Evolutionary conservation across 2,113 vertebrate species (phyloP), one percentile per base, ranked within the genome.

Genomic region (Apeltes quadracus): DNA sequence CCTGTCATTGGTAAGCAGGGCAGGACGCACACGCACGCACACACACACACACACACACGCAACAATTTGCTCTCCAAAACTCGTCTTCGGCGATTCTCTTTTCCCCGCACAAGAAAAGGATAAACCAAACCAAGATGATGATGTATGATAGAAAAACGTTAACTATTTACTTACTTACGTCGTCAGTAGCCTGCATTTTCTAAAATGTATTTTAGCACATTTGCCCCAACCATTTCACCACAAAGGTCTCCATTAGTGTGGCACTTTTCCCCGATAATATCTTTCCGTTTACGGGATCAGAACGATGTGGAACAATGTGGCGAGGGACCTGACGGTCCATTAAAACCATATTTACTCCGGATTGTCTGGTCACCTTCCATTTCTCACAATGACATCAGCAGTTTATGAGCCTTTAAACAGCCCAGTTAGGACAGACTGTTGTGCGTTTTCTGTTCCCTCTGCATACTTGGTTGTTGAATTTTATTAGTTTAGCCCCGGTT

Each of bases 1-100:
- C 98, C 97, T 25, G 95, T 99, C 90, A 99, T 99, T 88, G 98
- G 98, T 99, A 88, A 97, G 96, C 46, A 20, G 57, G 32, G 5
- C 9, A 11, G 29, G 43, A 44, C n/a, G 50, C 58, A 18, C 2
- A 3, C 10, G 18, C 18, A 55, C 29, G 48, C 22, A 32, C n/a
- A 55, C 58, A n/a, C 2, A 3, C 11, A 14, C n/a, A 56, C 29
- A 54, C 22, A 32, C 32, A 34, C 32, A 34, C 32, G 6, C 54
- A 5, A 20, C 22, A 15, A 36, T n/a, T 29, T 34, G 29, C 9
- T 46, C 2, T 18, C 44, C 46, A 43, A 48, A 65, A 61, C 8
- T 36, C 13, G 29, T 29, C 13, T n/a, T n/a, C n/a, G n/a, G n/a
- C n/a, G 10, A 67, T 58, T 75, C 23, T 70, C 36, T 58, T 38